Conservation (phyloP, 2,113 vertebrate species). For the Edolisoma coerulescens region DNA sequence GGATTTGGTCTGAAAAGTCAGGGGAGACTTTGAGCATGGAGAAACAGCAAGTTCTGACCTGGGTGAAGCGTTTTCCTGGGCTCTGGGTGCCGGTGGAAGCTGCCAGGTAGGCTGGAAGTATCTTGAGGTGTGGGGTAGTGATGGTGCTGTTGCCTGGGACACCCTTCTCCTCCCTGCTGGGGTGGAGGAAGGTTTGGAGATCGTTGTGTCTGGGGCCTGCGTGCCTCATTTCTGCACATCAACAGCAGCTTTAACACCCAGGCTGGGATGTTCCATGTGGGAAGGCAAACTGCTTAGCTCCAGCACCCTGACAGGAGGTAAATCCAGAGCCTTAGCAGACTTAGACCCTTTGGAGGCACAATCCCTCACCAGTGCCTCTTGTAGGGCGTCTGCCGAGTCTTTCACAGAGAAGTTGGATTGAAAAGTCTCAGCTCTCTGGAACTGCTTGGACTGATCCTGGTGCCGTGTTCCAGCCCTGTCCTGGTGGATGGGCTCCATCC, state of each 20-base stretch:
- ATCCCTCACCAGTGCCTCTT: neutral
- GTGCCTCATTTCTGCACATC: neutral
- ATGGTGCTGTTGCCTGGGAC: neutral
- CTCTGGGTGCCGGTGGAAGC: neutral
- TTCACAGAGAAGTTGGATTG: neutral
- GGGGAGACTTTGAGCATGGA: neutral
- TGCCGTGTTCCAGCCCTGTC: neutral
- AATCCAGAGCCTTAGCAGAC: neutral
- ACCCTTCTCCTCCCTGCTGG: neutral
- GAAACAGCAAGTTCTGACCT: neutral
- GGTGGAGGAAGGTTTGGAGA: neutral
- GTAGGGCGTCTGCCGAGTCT: neutral
- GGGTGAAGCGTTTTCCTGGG: neutral
- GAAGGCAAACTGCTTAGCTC: neutral
- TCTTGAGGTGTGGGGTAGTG: neutral
- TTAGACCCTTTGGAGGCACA: neutral
- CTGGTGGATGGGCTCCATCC: neutral
- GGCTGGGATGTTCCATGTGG: neutral
- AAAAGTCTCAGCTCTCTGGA: neutral
- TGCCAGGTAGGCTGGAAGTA: neutral
- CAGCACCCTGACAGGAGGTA: neutral
- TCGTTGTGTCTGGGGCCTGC: rapidly evolving
- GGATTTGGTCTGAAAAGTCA: neutral
- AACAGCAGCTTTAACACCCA: neutral
- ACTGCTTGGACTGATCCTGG: neutral